Conservation (phyloP, 2,888 invertebrate genomes). For the Cacoxenus indagator region DNA sequence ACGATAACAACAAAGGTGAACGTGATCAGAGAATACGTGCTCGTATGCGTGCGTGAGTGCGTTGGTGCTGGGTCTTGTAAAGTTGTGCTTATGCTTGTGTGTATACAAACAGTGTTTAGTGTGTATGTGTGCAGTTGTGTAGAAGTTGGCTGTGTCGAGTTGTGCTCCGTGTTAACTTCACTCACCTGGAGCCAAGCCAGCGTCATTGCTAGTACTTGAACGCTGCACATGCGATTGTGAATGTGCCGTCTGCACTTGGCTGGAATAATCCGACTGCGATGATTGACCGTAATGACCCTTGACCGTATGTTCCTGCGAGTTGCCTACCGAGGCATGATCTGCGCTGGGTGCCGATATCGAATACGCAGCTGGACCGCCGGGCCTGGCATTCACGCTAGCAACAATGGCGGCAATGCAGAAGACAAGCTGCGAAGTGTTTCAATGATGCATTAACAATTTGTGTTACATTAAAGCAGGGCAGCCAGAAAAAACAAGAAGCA, state of each 20-base stretch:
- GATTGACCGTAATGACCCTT: slow-evolving; percentile 70
- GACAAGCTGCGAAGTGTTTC: slow-evolving; percentile 55
- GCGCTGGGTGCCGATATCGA: slow-evolving; percentile 69
- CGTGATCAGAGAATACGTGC: slow-evolving; percentile 36
- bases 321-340: slow-evolving; percentile 69
- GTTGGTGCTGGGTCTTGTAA: neutral
- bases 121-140: neutral
- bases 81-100: neutral
- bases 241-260: slow-evolving; percentile 70
- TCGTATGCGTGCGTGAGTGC: slow-evolving; percentile 4
- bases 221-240: slow-evolving; percentile 70
- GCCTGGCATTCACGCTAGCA: slow-evolving; percentile 64
- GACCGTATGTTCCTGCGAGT: slow-evolving; percentile 69
- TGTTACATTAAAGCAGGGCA: slow-evolving; percentile 3
- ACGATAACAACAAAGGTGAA: slow-evolving; percentile 34
- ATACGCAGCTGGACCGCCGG: slow-evolving; percentile 70
- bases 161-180: slow-evolving; percentile 1
- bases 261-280: slow-evolving; percentile 70
- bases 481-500: neutral
- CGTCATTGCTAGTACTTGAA: slow-evolving; percentile 69
- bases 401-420: slow-evolving; percentile 66
- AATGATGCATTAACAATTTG: neutral
- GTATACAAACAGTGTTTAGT: too few species aligned
- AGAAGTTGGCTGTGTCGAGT: neutral
- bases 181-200: slow-evolving; percentile 63